Base-by-base conservation (phyloP, 2,797 vertebrate genomes). In the Sciurus carolinensis region DNA sequence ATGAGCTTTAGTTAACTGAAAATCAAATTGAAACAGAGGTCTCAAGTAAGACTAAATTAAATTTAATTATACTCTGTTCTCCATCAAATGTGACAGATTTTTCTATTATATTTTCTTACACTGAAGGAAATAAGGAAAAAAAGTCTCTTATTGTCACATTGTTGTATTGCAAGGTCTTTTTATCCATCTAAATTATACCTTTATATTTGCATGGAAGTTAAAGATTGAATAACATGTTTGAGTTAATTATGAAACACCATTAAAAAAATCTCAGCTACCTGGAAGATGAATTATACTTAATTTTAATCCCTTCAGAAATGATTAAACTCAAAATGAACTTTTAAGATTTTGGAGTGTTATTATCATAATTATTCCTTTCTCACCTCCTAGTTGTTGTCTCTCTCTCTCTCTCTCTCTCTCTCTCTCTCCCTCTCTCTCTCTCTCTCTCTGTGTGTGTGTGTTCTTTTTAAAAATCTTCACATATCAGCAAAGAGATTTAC, bases 11-110 rank as follows among this genome's bases (percentile, higher is more conserved):
- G 87, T 95, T 97, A 98, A 95, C 90, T 90, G 81, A 82, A 95
- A 95, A 95, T 88, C 67, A 90, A 90, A 96, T 82, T 92, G 84
- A 93, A 96, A 96, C 81, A 93, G 95, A 97, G 44, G 59, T 88
- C 79, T 96, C 50, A 90, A 95, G 73, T 87, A 95, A 94, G 36
- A 96, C 72, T 95, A 92, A 96, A 96, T 95, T 95, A 92, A 95
- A 96, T 95, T 96, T 95, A 95, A 97, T 97, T 96, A 96, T 82
- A 96, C 54, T 95, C 62, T 76, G 44, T 88, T 97, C 95, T 95
- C 85, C 77, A 95, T 97, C 90, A 96, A 96, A 96, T 97, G 82
- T 95, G 94, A 94, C 95, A 97, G 80, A 75, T 72, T 97, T 97
- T 96, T 95, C 84, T 85, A 88, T 96, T 96, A 82, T 89, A 92